Conservation (phyloP, 2,888 invertebrate species). For the Metacarcinus magister region DNA sequence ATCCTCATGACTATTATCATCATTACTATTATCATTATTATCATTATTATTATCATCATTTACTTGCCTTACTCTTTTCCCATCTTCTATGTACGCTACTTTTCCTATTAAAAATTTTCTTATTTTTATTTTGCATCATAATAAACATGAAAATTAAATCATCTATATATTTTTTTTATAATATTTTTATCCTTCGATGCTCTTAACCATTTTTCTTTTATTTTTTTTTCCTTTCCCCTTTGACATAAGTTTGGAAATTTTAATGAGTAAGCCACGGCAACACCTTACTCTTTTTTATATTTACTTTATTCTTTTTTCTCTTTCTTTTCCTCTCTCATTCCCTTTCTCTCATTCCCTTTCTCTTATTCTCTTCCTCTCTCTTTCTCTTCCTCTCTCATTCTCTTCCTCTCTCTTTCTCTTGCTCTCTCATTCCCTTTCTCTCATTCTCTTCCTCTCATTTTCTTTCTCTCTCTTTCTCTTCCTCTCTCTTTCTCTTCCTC, state of each 20-base stretch:
- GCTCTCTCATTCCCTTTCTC: not conserved
- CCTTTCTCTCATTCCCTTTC: not conserved
- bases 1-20: not conserved
- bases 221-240: too few species aligned
- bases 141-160: too few species aligned
- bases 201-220: too few species aligned
- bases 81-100: too few species aligned
- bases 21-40: too few species aligned
- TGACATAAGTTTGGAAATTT: not conserved
- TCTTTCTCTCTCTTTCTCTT: not conserved
- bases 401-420: not conserved
- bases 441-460: too few species aligned
- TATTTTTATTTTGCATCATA: too few species aligned
- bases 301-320: not conserved
- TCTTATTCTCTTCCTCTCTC: not conserved
- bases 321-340: not conserved
- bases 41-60: too few species aligned
- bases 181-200: too few species aligned
- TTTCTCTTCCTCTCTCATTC: not conserved
- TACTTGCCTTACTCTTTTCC: too few species aligned
- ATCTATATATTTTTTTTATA: too few species aligned
- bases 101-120: too few species aligned
- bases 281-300: not conserved
- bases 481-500: not conserved
- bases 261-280: not conserved